These are phyloP conservation scores for Oithona nana DNA, from an alignment of 2,888 invertebrate species.

Conservation along the genomic window DNA sequence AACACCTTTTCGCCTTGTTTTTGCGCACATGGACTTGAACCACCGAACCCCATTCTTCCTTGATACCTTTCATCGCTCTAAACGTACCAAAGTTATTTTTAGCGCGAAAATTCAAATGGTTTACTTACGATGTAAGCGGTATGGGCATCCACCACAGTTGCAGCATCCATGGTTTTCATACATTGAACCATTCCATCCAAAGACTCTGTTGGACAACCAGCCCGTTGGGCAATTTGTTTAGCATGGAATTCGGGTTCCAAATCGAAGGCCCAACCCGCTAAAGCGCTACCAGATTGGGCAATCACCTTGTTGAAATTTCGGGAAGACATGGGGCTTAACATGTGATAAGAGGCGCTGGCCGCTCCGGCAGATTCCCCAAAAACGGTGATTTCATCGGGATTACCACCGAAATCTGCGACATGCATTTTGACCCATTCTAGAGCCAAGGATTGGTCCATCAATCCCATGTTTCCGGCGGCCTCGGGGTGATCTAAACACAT, in stretches of 20 bases:
- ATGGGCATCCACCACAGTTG: background rate
- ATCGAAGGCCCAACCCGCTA: conserved; percentile 13
- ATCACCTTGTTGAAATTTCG: background rate
- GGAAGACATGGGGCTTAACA: background rate
- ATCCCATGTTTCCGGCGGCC: background rate
- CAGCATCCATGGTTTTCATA: background rate
- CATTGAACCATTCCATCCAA: background rate
- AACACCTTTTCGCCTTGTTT: background rate
- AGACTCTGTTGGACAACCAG: background rate
- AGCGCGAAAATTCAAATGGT: background rate
- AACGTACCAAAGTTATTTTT: background rate
- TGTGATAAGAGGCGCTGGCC: background rate
- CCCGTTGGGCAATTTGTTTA: background rate
- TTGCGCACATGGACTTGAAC: conserved; percentile 9
- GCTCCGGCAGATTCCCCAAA: conserved; percentile 11
- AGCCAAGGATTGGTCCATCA: background rate
- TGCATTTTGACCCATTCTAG: background rate
- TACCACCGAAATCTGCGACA: conserved; percentile 7
- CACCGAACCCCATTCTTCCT: conserved; percentile 11
- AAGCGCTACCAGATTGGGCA: conserved; percentile 10
- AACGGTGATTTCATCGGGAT: conserved; percentile 2
- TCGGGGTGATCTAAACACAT: background rate
- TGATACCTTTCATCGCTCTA: background rate
- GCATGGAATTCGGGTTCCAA: background rate
- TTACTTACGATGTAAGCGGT: background rate